Percentiles rank a stretch among this genome's conserved stretches.
Conservation (phyloP, 2,113 vertebrate species). For the Pelecanus crispus region DNA sequence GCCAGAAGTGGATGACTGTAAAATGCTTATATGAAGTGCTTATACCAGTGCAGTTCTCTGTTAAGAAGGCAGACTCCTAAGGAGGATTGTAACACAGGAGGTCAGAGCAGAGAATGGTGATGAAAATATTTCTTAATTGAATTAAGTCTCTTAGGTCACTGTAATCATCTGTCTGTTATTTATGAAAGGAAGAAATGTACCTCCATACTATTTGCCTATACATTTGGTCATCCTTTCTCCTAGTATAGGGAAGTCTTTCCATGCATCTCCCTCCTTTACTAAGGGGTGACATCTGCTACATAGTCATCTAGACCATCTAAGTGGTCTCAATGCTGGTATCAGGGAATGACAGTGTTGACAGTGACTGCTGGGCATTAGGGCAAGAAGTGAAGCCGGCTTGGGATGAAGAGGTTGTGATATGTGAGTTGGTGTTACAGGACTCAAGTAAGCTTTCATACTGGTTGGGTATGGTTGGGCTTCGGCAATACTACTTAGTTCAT, state of each 20-base stretch:
- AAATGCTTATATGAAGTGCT: neutral
- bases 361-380: neutral
- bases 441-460: neutral
- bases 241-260: neutral
- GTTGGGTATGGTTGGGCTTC: neutral
- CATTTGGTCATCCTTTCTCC: neutral
- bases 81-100: neutral
- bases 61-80: neutral
- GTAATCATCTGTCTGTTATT: neutral
- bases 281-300: neutral
- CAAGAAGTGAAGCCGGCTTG: neutral
- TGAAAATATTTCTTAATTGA: neutral
- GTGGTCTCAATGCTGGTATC: neutral
- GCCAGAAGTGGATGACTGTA: neutral
- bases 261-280: neutral
- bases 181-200: neutral
- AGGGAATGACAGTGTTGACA: neutral
- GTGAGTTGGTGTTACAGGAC: neutral
- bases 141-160: neutral
- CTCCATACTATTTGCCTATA: neutral
- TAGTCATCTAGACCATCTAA: neutral
- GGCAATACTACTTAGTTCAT: neutral
- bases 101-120: neutral
- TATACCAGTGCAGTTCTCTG: neutral
- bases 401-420: neutral